phyloP scores from a whole-genome alignment of 2,113 vertebrate genomes.

The Suncus etruscus region DNA sequence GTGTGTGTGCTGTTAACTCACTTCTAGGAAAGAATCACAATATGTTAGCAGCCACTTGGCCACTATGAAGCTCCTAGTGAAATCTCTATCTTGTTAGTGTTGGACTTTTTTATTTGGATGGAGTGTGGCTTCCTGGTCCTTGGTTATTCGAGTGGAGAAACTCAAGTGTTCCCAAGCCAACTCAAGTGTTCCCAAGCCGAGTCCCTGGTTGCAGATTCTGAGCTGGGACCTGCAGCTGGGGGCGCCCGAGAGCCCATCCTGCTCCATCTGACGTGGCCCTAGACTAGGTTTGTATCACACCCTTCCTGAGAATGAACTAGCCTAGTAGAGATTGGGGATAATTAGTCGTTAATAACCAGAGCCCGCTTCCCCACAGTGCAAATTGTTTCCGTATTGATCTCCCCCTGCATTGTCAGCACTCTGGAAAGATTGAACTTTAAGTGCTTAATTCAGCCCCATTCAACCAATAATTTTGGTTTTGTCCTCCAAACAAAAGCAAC shows the following conservation, averaged over 20 bases:
- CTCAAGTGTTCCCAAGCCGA: not conserved
- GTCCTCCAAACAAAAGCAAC: conserved; percentile 80
- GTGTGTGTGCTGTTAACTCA: not conserved
- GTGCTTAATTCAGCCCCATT: conserved; percentile 86
- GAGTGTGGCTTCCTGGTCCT: not conserved
- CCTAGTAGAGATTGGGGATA: conserved; percentile 81
- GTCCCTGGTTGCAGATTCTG: no score
- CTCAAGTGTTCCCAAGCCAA: not conserved
- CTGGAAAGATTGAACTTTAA: conserved; percentile 85
- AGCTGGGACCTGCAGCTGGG: no score
- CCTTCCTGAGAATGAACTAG: conserved; percentile 69
- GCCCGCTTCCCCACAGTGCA: conserved; percentile 73
- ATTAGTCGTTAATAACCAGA: conserved; percentile 85
- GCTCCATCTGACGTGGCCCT: not conserved
- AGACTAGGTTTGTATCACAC: not conserved
- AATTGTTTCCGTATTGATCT: conserved; percentile 88
- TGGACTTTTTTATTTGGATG: not conserved
- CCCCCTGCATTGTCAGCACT: conserved; percentile 84
- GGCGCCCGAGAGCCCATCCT: no score
- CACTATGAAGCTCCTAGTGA: not conserved
- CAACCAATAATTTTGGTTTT: conserved; percentile 85
- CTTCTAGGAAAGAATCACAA: not conserved
- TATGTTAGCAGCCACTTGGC: not conserved
- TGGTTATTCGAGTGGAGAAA: not conserved
- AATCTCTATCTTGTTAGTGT: not conserved